Percentiles rank a stretch among this genome's conserved stretches.
Evolutionary conservation across 2,797 vertebrate species (phyloP).

Genomic region (Falco cherrug): DNA sequence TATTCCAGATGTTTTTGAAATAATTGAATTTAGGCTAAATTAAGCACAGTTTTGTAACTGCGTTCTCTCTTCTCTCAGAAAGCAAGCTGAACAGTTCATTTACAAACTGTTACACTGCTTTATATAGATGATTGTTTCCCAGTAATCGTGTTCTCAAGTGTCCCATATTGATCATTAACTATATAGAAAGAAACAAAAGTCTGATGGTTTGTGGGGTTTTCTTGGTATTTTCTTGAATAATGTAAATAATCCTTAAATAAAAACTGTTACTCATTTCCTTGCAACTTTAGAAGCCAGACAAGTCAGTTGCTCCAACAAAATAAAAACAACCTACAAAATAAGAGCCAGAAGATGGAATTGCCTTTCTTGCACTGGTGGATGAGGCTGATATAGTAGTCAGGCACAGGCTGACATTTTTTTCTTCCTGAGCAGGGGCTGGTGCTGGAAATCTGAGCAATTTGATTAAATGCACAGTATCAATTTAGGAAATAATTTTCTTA

Average conservation of each 20-base stretch:
- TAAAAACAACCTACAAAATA: neutral
- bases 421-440: neutral
- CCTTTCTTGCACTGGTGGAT: neutral
- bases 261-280: neutral
- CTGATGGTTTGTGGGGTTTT: neutral
- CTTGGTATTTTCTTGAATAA: neutral
- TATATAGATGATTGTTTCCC: neutral
- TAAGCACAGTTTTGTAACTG: neutral
- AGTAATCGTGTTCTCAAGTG: neutral
- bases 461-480: neutral
- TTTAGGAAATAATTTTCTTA: neutral
- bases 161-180: neutral
- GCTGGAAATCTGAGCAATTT: neutral
- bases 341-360: neutral
- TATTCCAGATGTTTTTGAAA: conserved; percentile 4
- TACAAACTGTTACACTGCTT: neutral
- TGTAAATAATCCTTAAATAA: neutral
- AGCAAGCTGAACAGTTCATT: neutral
- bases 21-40: neutral
- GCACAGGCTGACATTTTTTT: neutral
- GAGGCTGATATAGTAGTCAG: neutral
- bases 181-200: neutral
- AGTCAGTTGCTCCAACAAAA: neutral
- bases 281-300: neutral
- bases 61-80: neutral